Conservation (phyloP, 2,888 invertebrate genomes). For the Phalangium opilio region DNA sequence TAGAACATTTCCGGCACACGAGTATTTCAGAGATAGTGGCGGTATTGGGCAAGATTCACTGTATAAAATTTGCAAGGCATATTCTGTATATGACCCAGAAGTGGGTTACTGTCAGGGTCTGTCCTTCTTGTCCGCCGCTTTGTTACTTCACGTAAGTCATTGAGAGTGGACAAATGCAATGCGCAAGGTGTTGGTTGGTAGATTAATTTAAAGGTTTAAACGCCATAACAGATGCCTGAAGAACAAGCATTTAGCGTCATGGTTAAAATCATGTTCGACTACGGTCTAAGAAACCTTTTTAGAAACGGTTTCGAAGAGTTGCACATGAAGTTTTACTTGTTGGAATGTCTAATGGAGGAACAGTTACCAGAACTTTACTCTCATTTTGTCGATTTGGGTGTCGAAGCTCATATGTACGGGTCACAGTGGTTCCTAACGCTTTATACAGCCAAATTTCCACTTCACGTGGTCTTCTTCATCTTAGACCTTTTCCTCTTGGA, state of each 20-base stretch:
- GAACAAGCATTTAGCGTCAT: conserved; percentile 97
- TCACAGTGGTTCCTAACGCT: conserved; percentile 99
- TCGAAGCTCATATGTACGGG: conserved; percentile 98
- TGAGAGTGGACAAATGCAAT: background rate
- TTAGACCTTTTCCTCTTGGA: conserved; percentile 76
- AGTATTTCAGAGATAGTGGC: conserved; percentile 88
- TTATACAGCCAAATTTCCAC: conserved; percentile 97
- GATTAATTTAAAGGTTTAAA: no score
- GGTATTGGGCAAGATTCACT: conserved; percentile 91
- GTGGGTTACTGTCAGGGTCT: conserved; percentile 98
- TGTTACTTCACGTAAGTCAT: conserved; percentile 74
- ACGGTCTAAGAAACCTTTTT: conserved; percentile 82
- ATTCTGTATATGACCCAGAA: conserved; percentile 92
- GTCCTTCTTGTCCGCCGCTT: conserved; percentile 90
- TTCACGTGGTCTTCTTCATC: conserved; percentile 68
- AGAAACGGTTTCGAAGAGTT: conserved; percentile 93
- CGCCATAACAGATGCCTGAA: conserved; percentile 97
- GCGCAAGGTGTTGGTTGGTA: background rate
- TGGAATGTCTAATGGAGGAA: conserved; percentile 75
- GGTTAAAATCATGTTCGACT: conserved; percentile 92
- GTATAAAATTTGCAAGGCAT: conserved; percentile 85
- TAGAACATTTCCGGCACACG: conserved; percentile 96
- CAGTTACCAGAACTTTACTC: conserved; percentile 34
- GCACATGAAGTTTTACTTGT: conserved; percentile 83
- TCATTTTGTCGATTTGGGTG: conserved; percentile 48